Percentiles rank a stretch among this genome's conserved stretches.
phyloP scores from a whole-genome alignment of 2,113 vertebrate genomes.

The Hypanus sabinus region DNA sequence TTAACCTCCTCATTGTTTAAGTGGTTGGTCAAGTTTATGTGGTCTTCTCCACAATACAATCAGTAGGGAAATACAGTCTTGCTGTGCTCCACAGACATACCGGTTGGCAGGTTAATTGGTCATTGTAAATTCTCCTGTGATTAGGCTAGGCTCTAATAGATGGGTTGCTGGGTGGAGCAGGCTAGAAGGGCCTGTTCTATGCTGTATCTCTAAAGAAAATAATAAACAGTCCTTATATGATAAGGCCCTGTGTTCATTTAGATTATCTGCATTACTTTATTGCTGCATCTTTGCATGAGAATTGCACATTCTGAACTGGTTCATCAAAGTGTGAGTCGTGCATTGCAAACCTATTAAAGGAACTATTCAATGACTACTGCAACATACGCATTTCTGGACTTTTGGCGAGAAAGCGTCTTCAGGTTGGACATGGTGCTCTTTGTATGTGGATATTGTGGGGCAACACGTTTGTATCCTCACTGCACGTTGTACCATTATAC shows the following conservation, averaged over 20 bases:
- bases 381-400: neutral
- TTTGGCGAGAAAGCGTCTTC: neutral
- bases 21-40: no score
- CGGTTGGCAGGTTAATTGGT: no score
- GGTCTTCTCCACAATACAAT: no score
- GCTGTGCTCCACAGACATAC: no score
- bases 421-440: neutral
- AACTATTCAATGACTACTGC: neutral
- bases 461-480: neutral
- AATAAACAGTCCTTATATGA: neutral
- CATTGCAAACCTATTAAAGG: neutral
- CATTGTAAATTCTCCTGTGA: no score
- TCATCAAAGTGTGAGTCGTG: neutral
- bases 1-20: no score
- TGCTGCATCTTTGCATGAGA: neutral
- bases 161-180: no score
- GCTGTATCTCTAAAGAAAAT: no score
- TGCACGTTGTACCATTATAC: neutral
- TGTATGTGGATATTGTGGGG: no score
- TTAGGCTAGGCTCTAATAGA: no score
- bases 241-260: neutral
- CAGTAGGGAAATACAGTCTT: no score
- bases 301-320: neutral
- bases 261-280: neutral
- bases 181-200: no score